Evolutionary conservation across 2,888 invertebrate genomes (phyloP), one percentile per base, ranked within the genome.

Genomic region (Teleogryllus oceanicus): DNA sequence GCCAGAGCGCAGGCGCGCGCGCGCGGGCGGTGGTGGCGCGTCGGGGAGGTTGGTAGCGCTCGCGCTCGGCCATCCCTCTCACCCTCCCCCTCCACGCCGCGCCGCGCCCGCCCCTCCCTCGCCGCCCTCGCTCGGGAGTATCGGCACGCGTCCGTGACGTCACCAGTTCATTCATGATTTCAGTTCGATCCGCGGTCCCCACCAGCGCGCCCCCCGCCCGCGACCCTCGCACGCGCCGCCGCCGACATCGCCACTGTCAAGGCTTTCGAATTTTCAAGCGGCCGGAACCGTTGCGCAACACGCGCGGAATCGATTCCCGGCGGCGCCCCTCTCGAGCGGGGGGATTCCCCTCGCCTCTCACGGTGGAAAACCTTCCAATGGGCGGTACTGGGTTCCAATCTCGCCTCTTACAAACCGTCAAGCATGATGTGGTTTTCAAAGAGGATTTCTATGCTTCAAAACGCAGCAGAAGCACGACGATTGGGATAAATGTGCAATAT

Each of bases 81-180:
- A 74, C 80, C 80, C 82, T 81, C 83, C 80, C 49, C 78, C 77
- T 80, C 79, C 78, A 79, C 75, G 78, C 62, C 79, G 78, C 75
- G 78, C 51, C 79, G 75, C 79, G 51, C 81, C 79, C 79, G 78
- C 80, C 82, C 76, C 79, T 62, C 76, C 77, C 49, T 78, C 78
- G 79, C 80, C 81, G 79, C 80, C 80, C 78, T n/a, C 85, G 85
- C 84, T 83, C 83, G 84, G 83, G 78, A 76, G 78, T 62, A 62
- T 79, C 80, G 74, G 79, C 82, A 81, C 75, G 75, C n/a, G 37
- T 77, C 24, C 10, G 76, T 78, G 78, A 78, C 78, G 81, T 81
- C 79, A 81, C 74, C 49, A 49, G 62, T 80, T 79, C 80, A 80
- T 80, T 80, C 80, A 80, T 37, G 21, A 49, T 21, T 12, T 49